These are phyloP conservation scores for Megaustenia siamemsis DNA, from an alignment of 2,888 invertebrate species.

Conservation along the genomic window DNA sequence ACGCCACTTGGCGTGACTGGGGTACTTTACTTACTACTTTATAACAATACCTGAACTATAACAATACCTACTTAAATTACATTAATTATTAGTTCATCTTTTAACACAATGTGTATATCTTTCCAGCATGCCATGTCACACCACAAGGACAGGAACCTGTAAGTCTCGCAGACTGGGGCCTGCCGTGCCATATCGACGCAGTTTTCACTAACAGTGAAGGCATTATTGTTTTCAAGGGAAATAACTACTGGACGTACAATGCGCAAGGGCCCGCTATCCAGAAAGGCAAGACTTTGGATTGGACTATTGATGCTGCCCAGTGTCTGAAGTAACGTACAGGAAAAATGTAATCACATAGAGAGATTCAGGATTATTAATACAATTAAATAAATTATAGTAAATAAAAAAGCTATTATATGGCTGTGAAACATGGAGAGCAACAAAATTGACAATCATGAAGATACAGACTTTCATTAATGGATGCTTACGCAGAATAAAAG, in stretches of 20 bases:
- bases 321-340: neutral
- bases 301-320: conserved; percentile 48
- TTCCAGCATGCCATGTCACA: conserved; percentile 26
- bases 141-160: neutral
- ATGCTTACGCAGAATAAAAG: no score
- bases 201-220: conserved; percentile 7
- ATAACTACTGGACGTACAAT: conserved; percentile 47
- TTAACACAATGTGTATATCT: neutral
- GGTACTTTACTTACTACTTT: neutral
- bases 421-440: no score
- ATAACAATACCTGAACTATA: neutral
- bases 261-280: conserved; percentile 14
- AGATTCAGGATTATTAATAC: no score
- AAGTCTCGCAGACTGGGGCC: conserved; percentile 38
- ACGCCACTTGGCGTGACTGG: no score
- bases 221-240: conserved; percentile 48
- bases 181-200: conserved; percentile 54
- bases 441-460: no score
- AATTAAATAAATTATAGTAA: no score
- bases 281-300: conserved; percentile 44
- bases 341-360: neutral
- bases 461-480: no score
- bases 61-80: neutral
- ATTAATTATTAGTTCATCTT: neutral
- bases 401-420: no score